Percentiles rank a stretch among this genome's conserved stretches.
Conservation (phyloP, 2,113 vertebrate species). For the Coturnix japonica region DNA sequence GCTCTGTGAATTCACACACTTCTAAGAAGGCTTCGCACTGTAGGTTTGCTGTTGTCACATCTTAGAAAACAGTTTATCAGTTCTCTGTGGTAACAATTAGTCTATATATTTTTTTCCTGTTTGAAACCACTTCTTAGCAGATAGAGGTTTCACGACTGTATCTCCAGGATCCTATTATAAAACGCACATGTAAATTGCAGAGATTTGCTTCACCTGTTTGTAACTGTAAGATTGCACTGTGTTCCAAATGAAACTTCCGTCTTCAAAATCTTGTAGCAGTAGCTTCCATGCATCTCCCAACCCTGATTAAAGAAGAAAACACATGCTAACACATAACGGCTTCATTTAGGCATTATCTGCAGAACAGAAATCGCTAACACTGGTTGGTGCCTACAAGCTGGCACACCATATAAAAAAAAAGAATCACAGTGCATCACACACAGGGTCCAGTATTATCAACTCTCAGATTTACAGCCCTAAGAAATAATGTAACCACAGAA, state of each 20-base stretch:
- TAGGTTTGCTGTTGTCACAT: neutral
- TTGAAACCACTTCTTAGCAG: neutral
- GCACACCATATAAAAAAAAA: neutral
- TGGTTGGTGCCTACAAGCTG: neutral
- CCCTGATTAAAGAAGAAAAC: conserved; percentile 75
- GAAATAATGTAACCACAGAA: neutral
- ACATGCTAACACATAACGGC: neutral
- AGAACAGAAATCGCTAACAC: neutral
- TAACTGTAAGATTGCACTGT: conserved; percentile 88
- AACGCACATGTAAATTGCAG: neutral
- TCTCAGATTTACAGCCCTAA: neutral
- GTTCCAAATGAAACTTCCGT: conserved; percentile 83
- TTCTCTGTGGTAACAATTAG: neutral
- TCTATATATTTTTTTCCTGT: neutral
- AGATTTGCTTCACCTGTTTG: conserved; percentile 81
- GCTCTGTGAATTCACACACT: neutral
- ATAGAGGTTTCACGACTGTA: neutral
- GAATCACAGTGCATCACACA: neutral
- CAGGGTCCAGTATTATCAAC: conserved; percentile 9
- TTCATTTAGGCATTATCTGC: neutral
- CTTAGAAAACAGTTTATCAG: neutral
- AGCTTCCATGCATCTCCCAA: conserved; percentile 89
- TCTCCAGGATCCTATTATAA: neutral
- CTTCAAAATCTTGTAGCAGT: conserved; percentile 86
- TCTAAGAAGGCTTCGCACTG: neutral